A percentile compares a stretch with the other conserved stretches of the same genome.
These are phyloP conservation scores for Mesorhabditis sp. DNA, from an alignment of 2,888 invertebrate species.

Conservation along the genomic window DNA sequence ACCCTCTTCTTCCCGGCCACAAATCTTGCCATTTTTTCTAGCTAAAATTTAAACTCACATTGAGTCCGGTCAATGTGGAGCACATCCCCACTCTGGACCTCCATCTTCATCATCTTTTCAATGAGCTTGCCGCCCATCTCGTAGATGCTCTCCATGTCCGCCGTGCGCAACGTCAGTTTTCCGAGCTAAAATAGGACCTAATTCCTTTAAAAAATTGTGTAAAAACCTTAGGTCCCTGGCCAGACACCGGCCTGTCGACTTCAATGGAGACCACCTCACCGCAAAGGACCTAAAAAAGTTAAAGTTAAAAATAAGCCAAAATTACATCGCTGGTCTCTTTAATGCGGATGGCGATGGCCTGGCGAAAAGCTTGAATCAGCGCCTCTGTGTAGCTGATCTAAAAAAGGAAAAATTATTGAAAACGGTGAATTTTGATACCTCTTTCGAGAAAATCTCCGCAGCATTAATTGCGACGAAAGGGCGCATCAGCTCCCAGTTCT, in stretches of 20 bases:
- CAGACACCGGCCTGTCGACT: conserved; percentile 88
- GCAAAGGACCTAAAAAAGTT: conserved; percentile 79
- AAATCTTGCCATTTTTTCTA: background rate
- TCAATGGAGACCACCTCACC: conserved; percentile 97
- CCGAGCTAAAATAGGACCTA: conserved; percentile 31
- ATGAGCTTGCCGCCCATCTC: conserved; percentile 76
- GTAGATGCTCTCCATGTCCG: conserved; percentile 99
- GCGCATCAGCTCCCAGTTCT: conserved; percentile 71
- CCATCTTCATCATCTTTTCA: conserved; percentile 66
- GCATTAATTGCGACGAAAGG: conserved; percentile 96
- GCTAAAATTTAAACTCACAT: conserved; percentile 63
- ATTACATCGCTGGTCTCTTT: conserved; percentile 67
- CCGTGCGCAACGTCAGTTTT: conserved; percentile 91
- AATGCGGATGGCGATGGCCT: conserved; percentile 87
- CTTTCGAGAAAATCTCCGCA: conserved; percentile 73
- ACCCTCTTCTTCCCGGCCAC: too few relatives aligned
- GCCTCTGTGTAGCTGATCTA: conserved; percentile 99
- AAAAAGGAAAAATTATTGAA: conserved; percentile 70
- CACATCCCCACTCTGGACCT: conserved; percentile 77
- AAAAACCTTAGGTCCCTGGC: conserved; percentile 63
- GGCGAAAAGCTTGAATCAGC: conserved; percentile 88
- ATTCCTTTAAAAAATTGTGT: background rate
- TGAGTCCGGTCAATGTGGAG: conserved; percentile 98
- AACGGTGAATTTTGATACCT: background rate
- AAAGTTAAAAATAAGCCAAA: background rate